These are phyloP conservation scores for Brachycybe producta DNA, from an alignment of 2,888 invertebrate species.

Conservation along the genomic window DNA sequence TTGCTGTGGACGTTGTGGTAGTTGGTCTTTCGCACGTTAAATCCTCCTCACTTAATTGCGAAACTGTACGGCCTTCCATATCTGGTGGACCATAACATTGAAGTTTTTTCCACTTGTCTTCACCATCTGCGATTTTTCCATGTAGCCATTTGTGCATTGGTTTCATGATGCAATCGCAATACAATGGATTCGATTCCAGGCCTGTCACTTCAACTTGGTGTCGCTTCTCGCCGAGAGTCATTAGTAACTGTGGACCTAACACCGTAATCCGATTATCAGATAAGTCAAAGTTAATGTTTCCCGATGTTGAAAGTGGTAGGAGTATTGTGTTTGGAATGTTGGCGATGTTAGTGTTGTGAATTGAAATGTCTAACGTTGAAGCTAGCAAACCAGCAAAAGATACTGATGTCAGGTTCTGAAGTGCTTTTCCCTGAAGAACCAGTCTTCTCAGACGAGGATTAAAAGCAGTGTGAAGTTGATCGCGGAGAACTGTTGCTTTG, in stretches of 20 bases:
- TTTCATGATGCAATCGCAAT: slow-evolving; percentile 71
- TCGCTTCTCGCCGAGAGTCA: slow-evolving; percentile 65
- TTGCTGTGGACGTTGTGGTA: slow-evolving; percentile 30
- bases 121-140: slow-evolving; percentile 20
- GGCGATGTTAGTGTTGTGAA: slow-evolving; percentile 66
- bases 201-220: slow-evolving; percentile 61
- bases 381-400: slow-evolving; percentile 58
- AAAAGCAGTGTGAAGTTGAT: slow-evolving; percentile 58
- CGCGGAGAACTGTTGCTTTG: slow-evolving; percentile 59
- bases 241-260: slow-evolving; percentile 60
- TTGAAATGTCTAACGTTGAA: slow-evolving; percentile 52
- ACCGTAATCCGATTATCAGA: slow-evolving; percentile 62
- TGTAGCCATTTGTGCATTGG: slow-evolving; percentile 62
- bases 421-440: slow-evolving; percentile 56
- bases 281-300: slow-evolving; percentile 62
- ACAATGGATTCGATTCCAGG: slow-evolving; percentile 62
- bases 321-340: slow-evolving; percentile 66
- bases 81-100: slow-evolving; percentile 56
- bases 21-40: slow-evolving; percentile 52
- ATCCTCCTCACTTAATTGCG: slow-evolving; percentile 66
- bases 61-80: slow-evolving; percentile 52
- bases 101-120: slow-evolving; percentile 33
- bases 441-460: slow-evolving; percentile 64
- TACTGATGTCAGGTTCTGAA: slow-evolving; percentile 66
- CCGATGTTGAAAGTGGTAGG: slow-evolving; percentile 75